Evolutionary conservation across 2,797 vertebrate genomes (phyloP).

Genomic region (Malacoctenus gilli): DNA sequence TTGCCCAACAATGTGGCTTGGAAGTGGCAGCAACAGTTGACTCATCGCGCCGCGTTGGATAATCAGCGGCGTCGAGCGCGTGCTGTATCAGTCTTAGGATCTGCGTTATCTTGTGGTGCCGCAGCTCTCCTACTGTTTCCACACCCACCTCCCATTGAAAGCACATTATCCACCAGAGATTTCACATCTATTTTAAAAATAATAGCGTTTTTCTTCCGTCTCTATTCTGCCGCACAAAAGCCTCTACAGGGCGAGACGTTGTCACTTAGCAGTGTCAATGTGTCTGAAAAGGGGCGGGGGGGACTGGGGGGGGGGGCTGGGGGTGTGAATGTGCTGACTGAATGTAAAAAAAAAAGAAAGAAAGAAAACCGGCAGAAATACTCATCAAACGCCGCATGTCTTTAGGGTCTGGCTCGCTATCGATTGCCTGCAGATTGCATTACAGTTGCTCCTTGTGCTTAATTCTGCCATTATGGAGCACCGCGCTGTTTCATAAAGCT

Average conservation of each 20-base stretch:
- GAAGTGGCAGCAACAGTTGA: constrained; percentile 76
- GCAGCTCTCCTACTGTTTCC: constrained; percentile 73
- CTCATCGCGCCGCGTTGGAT: constrained; percentile 75
- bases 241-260: constrained; percentile 70
- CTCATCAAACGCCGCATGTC: constrained; percentile 78
- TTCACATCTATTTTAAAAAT: constrained; percentile 81
- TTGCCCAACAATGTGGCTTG: constrained; percentile 61
- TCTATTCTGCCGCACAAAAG: constrained; percentile 68
- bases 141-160: constrained; percentile 77
- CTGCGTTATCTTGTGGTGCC: constrained; percentile 69
- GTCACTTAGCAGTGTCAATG: constrained; percentile 80
- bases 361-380: constrained; percentile 73
- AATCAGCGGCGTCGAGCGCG: constrained; percentile 66
- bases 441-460: constrained; percentile 74
- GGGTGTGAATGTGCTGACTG: constrained; percentile 79
- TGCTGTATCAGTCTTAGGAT: constrained; percentile 74
- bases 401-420: constrained; percentile 80
- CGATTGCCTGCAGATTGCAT: constrained; percentile 82
- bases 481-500: constrained; percentile 62
- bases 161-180: constrained; percentile 78
- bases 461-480: constrained; percentile 76
- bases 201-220: constrained; percentile 71
- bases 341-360: too few species aligned
- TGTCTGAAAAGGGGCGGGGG: constrained; percentile 73
- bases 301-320: too few species aligned